Evolutionary conservation across 2,797 vertebrate species (phyloP).

Genomic region (Cynopterus sphinx): DNA sequence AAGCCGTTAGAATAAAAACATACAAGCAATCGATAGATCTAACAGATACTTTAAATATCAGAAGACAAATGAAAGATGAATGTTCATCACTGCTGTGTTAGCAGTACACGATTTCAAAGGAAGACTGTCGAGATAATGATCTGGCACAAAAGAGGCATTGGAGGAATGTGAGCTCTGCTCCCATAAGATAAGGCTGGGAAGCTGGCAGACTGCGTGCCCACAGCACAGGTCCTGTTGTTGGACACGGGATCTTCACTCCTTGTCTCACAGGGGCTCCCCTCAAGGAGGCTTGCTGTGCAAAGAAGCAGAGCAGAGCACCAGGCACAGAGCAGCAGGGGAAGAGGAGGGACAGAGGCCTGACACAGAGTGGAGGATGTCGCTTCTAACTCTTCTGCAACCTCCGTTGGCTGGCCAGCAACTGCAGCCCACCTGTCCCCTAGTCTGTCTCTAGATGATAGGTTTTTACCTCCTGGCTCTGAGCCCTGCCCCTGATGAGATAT

Average conservation of each 20-base stretch:
- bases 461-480: not conserved
- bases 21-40: conserved; percentile 74
- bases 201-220: not conserved
- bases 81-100: conserved; percentile 72
- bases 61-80: conserved; percentile 67
- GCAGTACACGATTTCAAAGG: conserved; percentile 75
- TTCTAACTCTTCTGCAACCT: not conserved
- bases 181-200: conserved; percentile 80
- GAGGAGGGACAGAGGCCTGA: not conserved
- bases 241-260: conserved; percentile 50
- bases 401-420: not conserved
- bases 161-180: conserved; percentile 76
- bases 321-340: not conserved
- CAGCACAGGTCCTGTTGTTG: not conserved
- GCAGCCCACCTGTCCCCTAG: not conserved
- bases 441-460: not conserved
- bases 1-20: conserved; percentile 78
- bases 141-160: not conserved
- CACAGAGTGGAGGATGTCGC: not conserved
- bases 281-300: not conserved
- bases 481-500: not conserved
- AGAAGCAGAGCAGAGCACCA: not conserved
- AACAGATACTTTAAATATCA: conserved; percentile 79
- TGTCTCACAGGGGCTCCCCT: not conserved
- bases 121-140: not conserved